These are phyloP conservation scores for Hydractinia echinata DNA, from an alignment of 30 jellyfish, hydroid and myxozoan species.

Conservation along the genomic window DNA sequence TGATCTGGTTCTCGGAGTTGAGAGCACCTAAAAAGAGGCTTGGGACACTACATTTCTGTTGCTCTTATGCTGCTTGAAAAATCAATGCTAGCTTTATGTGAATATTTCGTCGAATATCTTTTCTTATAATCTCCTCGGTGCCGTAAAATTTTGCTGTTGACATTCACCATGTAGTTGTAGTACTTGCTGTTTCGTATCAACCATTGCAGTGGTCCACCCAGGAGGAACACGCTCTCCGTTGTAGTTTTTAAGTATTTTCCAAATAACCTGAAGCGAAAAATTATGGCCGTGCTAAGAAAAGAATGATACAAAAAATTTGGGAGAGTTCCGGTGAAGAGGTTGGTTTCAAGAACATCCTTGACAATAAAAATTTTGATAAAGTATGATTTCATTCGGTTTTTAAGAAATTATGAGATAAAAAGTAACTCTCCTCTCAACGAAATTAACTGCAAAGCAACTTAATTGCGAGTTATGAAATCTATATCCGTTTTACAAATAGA, in stretches of 20 bases:
- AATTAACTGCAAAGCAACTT: no score
- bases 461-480: no score
- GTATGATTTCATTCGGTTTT: no score
- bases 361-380: no score
- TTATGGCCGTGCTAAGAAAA: no score
- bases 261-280: constrained; percentile 47
- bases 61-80: constrained; percentile 48
- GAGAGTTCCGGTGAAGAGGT: no score
- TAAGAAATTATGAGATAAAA: no score
- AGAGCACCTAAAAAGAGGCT: constrained; percentile 73
- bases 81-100: constrained; percentile 45
- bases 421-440: no score
- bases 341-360: no score
- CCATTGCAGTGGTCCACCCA: constrained; percentile 87
- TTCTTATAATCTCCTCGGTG: constrained; percentile 48
- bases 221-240: constrained; percentile 77
- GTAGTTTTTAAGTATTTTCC: constrained; percentile 77
- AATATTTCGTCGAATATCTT: constrained; percentile 74
- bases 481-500: no score
- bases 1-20: constrained; percentile 40
- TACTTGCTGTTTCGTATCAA: constrained; percentile 62
- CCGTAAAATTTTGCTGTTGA: constrained; percentile 50
- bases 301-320: no score
- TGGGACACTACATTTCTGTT: constrained; percentile 14
- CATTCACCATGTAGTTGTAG: constrained; percentile 67